Base-by-base conservation (phyloP, 2,888 invertebrate genomes). In the Romanomermis culicivorax region DNA sequence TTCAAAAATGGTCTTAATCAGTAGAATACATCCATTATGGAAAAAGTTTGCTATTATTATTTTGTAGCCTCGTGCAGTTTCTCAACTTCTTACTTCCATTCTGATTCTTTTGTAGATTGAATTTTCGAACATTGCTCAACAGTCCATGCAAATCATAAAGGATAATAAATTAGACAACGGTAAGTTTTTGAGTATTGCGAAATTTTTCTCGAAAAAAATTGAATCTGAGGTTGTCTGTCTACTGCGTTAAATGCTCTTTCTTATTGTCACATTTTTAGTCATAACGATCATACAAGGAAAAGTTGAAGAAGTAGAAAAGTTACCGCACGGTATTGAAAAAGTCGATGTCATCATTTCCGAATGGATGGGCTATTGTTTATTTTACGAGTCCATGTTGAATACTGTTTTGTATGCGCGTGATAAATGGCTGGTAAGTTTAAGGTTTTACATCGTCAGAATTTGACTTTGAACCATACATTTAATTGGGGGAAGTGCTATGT, bases 301-400 rank as follows among this genome's bases (percentile, higher is more conserved):
- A 65, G 74, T 95, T 1, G 95, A 95, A 70, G 93, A 95, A 71
- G 83, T 95, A n/a, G 61, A 56, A 26, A 78, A 79, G 56, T 72
- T 95, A 58, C 93, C 93, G 0, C 82, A 84, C 57, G 88, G 85
- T 17, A 77, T 84, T 56, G 81, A 84, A 55, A 83, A 70, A 60
- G 95, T 97, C 43, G 97, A 99, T 71, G 93, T 99, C 64, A 80
- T 83, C 65, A 79, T 81, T 63, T 80, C 80, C 2, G 82, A 82
- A 67, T 82, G 82, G 82, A 82, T 82, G 82, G 81, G 82, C 1
- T 82, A 82, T 66, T 81, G 83, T 64, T 79, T 99, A 17, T 95
- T 99, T 72, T 99, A 97, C 63, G 97, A 99, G 74, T 93, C 93
- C 60, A 99, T 99, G 97, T 73, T 99, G 69, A 95, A 95, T 71